Conservation (phyloP, 2,113 vertebrate species). For the Sus scrofa region T2T-Sscrofa CM000820.6:70851501-70852000, state of each 20-base stretch:
- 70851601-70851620: not conserved
- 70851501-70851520: rapidly evolving
- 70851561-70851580: not conserved
- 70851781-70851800: not conserved
- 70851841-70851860: not conserved
- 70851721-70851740: not conserved
- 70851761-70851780: not conserved
- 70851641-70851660: not conserved
- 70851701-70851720: not conserved
- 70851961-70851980: rapidly evolving
- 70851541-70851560: not conserved
- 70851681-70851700: not conserved
- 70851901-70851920: not conserved
- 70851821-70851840: not conserved
- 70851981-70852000: rapidly evolving
- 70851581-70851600: rapidly evolving
- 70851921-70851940: too few relatives aligned
- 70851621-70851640: rapidly evolving
- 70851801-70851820: not conserved
- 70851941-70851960: rapidly evolving
- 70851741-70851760: not conserved
- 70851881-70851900: rapidly evolving
- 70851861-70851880: not conserved
- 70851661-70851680: not conserved
- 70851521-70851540: not conserved